Evolutionary conservation across 2,113 vertebrate species (phyloP), one percentile per base, ranked within the genome.

Genomic region (Psittacara wagleri): DNA sequence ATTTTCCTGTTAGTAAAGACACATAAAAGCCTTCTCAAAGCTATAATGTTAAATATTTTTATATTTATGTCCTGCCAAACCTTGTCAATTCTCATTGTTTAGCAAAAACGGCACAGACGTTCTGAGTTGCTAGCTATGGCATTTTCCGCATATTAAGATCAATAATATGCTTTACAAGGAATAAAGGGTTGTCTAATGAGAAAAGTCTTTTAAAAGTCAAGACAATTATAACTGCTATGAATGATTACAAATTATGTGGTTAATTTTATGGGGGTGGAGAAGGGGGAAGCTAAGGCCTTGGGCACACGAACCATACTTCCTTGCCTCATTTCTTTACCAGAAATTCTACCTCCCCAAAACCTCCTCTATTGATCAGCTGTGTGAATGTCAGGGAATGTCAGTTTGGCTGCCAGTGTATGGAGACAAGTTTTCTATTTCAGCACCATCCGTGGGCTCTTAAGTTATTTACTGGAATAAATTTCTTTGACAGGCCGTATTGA

Each of bases 51-150:
- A 94, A 96, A 87, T 93, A 95, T 93, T 95, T 95, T 62, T 86
- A 94, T 93, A 94, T 95, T 62, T 88, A 73, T 89, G 86, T 62
- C 37, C 79, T 97, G 96, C 95, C 96, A 97, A 96, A 94, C 96
- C 95, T 92, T 92, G 76, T 92, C 88, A 96, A 66, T 84, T 93
- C 80, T 91, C 54, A 94, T 93, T 95, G 96, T 96, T 93, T 95
- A 91, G 61, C 54, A 91, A 92, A 95, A 96, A 93, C 57, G 77
- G 92, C 73, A 83, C 72, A 94, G 52, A 55, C 88, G 75, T 75
- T 83, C 69, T 75, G 48, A 79, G 44, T 85, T 80, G 64, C 61
- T 64, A 59, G 85, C 88, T 75, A 90, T 70, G 85, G 29, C 39
- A 76, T 96, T 96, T 96, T 96, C 90, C 93, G 41, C 57, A 5